Evolutionary conservation across 2,113 vertebrate species (phyloP).

Genomic region (Calidris pygmaea): DNA sequence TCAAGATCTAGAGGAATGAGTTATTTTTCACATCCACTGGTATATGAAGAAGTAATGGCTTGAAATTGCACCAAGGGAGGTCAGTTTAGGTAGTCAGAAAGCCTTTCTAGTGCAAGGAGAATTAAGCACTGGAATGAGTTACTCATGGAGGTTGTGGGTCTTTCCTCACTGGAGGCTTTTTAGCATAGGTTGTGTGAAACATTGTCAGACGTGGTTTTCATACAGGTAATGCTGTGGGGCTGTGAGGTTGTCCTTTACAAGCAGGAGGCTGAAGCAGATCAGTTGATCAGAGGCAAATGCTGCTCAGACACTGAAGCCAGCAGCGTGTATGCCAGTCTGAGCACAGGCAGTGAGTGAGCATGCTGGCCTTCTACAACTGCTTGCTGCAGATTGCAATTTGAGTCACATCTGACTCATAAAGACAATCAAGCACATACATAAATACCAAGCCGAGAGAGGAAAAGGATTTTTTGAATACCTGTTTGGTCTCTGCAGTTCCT

Average conservation of each 20-base stretch:
- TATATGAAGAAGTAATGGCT: background rate
- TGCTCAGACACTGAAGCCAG: background rate
- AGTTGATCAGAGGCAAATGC: background rate
- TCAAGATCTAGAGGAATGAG: background rate
- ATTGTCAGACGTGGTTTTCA: background rate
- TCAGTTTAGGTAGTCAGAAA: background rate
- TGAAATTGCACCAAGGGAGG: background rate
- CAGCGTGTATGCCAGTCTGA: fast-evolving
- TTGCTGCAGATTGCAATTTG: background rate
- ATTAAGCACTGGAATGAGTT: background rate
- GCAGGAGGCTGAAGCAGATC: background rate
- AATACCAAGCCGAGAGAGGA: background rate
- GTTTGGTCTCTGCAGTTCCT: background rate
- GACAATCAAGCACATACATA: background rate
- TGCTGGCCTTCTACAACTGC: background rate
- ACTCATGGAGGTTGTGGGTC: background rate
- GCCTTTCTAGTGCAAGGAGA: background rate
- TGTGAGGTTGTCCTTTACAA: background rate
- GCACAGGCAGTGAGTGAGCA: background rate
- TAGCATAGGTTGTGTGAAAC: background rate
- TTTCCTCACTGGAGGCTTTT: background rate
- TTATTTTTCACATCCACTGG: background rate
- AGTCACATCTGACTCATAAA: background rate
- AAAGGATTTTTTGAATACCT: background rate
- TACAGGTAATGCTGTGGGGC: background rate